Percentiles rank a stretch among this genome's conserved stretches.
Conservation (phyloP, 2,888 invertebrate species). For the Drosophila emarginata region DNA sequence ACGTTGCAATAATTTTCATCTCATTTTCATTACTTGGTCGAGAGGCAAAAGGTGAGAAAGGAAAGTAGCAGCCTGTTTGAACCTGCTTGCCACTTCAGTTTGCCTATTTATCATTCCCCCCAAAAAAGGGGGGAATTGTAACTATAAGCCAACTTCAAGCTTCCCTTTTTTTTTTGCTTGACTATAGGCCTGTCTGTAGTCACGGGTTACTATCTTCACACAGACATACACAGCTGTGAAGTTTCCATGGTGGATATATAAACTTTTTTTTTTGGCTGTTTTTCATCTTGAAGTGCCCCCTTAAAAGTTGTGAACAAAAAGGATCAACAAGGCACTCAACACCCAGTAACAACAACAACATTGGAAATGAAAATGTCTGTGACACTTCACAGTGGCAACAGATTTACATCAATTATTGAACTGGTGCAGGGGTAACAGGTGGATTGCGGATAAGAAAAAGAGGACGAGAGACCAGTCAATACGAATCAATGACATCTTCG, state of each 20-base stretch:
- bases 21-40: constrained; percentile 73
- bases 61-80: constrained; percentile 22
- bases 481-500: not conserved
- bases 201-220: constrained; percentile 18
- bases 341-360: constrained; percentile 17
- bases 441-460: constrained; percentile 8
- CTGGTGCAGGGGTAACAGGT: constrained; percentile 59
- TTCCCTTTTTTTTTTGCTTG: constrained; percentile 13
- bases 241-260: constrained; percentile 40
- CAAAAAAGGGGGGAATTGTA: not conserved
- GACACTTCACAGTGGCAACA: constrained; percentile 63
- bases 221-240: constrained; percentile 40
- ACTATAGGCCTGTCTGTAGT: constrained; percentile 39
- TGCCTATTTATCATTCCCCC: constrained; percentile 65
- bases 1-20: constrained; percentile 77
- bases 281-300: constrained; percentile 36
- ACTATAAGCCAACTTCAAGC: constrained; percentile 14
- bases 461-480: not conserved
- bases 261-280: not conserved
- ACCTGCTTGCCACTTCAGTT: constrained; percentile 39
- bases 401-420: constrained; percentile 72
- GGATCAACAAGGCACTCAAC: constrained; percentile 63
- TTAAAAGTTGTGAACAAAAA: constrained; percentile 59
- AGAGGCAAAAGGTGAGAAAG: constrained; percentile 28
- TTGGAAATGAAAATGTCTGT: constrained; percentile 48